Base-by-base conservation (phyloP, 2,113 vertebrate species). In the Corynorhinus townsendii region DNA sequence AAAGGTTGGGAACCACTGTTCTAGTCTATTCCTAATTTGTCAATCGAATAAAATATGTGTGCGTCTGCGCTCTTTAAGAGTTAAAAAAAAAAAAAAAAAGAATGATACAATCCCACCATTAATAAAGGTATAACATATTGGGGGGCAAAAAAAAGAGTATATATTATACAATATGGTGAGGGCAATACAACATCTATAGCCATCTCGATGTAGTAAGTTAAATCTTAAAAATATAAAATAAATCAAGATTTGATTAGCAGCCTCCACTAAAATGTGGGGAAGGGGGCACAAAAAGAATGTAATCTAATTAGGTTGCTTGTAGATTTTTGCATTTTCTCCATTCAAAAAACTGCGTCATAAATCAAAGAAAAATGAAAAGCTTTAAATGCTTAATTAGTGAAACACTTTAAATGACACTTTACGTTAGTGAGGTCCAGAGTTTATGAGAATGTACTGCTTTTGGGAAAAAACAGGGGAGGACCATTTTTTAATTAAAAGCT, bases 351-450 rank as follows among this genome's bases (percentile, higher is more conserved):
- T 91, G 19, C 79, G 35, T 47, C 45, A 91, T 72, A 91, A 93
- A 93, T 72, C 24, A 81, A 79, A 22, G n/a, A 80, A 38, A 89
- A 94, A 89, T 72, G 59, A 86, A 97, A 92, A 68, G 59, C 4
- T 77, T 66, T 89, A 75, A 64, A 90, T 90, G 66, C 26, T n/a
- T 15, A 89, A 84, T 87, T 87, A 38, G 3, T 83, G 20, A 68
- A 91, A 90, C 90, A 59, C 16, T 92, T 93, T 76, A 75, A 93
- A 35, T 52, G 71, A 85, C 4, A 85, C 33, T 90, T 88, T 16
- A 22, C 38, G 64, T 93, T n/a, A 52, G 11, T 54, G 12, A 75
- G 11, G 33, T 72, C 40, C 7, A 79, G 95, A 81, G 54, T 81
- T 80, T 94, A 17, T 75, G 30, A 91, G 30, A 89, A 89, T 33